A percentile compares a stretch with the other conserved stretches of the same genome.
Conservation (phyloP, 1,140 invertebrate species). For the Microplitis mediator region DNA sequence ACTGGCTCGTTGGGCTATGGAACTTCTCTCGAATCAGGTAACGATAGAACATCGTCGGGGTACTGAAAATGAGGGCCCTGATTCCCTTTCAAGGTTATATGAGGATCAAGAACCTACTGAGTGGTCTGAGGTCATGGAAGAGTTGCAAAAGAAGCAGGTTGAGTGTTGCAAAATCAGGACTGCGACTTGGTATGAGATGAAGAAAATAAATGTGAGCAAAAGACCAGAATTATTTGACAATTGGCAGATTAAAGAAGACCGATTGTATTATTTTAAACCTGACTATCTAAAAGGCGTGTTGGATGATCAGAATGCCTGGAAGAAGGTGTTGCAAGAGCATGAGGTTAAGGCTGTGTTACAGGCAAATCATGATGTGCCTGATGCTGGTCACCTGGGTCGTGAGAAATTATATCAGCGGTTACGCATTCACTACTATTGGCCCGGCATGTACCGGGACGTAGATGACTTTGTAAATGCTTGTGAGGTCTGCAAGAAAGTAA, state of each 20-base stretch:
- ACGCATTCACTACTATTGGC: slow-evolving; percentile 34
- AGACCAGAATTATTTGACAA: slow-evolving; percentile 23
- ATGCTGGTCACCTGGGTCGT: slow-evolving; percentile 40
- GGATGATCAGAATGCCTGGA: slow-evolving; percentile 34
- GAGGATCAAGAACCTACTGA: too few species aligned
- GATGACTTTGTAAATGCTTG: too few species aligned
- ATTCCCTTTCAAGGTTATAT: slow-evolving; percentile 34
- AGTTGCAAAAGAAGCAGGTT: too few species aligned
- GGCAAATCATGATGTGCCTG: slow-evolving; percentile 28
- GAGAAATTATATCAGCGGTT: slow-evolving; percentile 38
- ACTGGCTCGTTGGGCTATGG: slow-evolving; percentile 25
- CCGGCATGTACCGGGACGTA: too few species aligned
- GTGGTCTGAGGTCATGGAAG: too few species aligned
- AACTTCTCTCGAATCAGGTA: slow-evolving; percentile 31
- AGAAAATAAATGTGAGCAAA: neutral
- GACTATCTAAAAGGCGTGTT: neutral
- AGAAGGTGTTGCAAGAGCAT: slow-evolving; percentile 30
- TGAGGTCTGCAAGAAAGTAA: too few species aligned
- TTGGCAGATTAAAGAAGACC: slow-evolving; percentile 23
- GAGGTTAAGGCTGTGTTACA: slow-evolving; percentile 16
- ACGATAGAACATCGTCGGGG: slow-evolving; percentile 38
- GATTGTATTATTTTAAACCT: slow-evolving; percentile 24
- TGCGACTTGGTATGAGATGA: too few species aligned
- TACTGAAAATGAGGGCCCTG: slow-evolving; percentile 37
- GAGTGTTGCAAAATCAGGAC: too few species aligned